Percentiles rank a stretch among this genome's conserved stretches.
These are phyloP conservation scores for Ctena decussata DNA, from an alignment of 2,888 invertebrate genomes.

Conservation along the genomic window DNA sequence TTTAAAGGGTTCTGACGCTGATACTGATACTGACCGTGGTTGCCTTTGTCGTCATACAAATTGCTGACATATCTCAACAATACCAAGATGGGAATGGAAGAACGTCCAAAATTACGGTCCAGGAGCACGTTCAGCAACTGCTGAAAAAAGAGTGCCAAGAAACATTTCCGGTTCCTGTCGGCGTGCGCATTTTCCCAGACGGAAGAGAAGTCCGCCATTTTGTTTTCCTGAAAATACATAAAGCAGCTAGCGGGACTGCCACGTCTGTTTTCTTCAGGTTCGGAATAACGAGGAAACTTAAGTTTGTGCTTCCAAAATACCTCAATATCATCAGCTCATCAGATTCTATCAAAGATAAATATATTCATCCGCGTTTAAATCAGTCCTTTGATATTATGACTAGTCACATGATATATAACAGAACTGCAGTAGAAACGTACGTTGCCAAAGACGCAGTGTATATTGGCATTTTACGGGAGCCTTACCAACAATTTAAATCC, in stretches of 20 bases:
- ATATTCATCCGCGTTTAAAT: constrained; percentile 57
- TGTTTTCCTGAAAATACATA: constrained; percentile 73
- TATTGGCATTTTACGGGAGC: constrained; percentile 71
- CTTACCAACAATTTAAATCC: constrained; percentile 70
- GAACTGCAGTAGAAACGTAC: constrained; percentile 52
- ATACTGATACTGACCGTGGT: neutral
- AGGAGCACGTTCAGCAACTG: constrained; percentile 30
- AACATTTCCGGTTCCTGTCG: constrained; percentile 38
- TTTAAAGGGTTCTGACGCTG: constrained; percentile 30
- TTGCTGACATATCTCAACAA: constrained; percentile 31
- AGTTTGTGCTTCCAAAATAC: constrained; percentile 65
- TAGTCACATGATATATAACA: constrained; percentile 70
- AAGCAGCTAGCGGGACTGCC: constrained; percentile 70
- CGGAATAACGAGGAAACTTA: constrained; percentile 58
- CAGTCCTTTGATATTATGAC: constrained; percentile 68
- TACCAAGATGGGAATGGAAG: neutral
- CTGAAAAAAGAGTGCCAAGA: constrained; percentile 38
- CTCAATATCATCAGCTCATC: constrained; percentile 60
- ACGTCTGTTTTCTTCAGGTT: constrained; percentile 69
- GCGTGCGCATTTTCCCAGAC: constrained; percentile 54
- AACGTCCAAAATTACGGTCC: neutral
- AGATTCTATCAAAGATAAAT: constrained; percentile 45
- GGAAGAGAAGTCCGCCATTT: constrained; percentile 63
- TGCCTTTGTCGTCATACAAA: constrained; percentile 17
- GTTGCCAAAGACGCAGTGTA: constrained; percentile 66